Percentiles rank a stretch among this genome's conserved stretches.
Evolutionary conservation across 2,797 vertebrate genomes (phyloP).

Genomic region (Neosilurus mollespiculum): DNA sequence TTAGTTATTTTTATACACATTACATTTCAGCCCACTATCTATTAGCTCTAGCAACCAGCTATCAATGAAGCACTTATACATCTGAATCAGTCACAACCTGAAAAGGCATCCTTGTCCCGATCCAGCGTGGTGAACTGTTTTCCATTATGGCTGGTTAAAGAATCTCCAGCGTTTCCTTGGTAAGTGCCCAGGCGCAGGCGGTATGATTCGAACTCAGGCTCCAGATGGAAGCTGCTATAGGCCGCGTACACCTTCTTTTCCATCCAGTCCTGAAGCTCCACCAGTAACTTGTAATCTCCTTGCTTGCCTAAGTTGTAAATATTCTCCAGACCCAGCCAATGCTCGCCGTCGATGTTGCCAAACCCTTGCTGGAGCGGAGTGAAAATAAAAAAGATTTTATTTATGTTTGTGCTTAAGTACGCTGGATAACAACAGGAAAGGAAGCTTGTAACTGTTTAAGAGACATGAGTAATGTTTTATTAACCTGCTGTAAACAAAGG

Average conservation of each 20-base stretch:
- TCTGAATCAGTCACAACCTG: slow-evolving; percentile 67
- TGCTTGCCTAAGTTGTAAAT: slow-evolving; percentile 91
- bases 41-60: background rate
- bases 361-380: slow-evolving; percentile 86
- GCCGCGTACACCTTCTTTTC: slow-evolving; percentile 96
- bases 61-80: background rate
- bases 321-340: slow-evolving; percentile 93
- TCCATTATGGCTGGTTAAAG: slow-evolving; percentile 91
- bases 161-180: slow-evolving; percentile 94
- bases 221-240: slow-evolving; percentile 93
- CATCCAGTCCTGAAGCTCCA: slow-evolving; percentile 97
- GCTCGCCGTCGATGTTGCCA: slow-evolving; percentile 91
- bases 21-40: background rate
- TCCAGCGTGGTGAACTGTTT: slow-evolving; percentile 97
- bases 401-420: slow-evolving; percentile 10
- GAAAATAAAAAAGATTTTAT: slow-evolving; percentile 55
- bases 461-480: slow-evolving; percentile 2
- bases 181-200: slow-evolving; percentile 89
- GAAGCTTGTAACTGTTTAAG: background rate
- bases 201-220: slow-evolving; percentile 88
- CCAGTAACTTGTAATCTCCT: slow-evolving; percentile 90
- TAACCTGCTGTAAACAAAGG: slow-evolving; percentile 2
- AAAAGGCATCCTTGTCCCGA: slow-evolving; percentile 89
- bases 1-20: background rate
- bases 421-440: background rate